Evolutionary conservation across 2,797 vertebrate species (phyloP), one percentile per base, ranked within the genome.

Genomic region (Coregonus suidteri): DNA sequence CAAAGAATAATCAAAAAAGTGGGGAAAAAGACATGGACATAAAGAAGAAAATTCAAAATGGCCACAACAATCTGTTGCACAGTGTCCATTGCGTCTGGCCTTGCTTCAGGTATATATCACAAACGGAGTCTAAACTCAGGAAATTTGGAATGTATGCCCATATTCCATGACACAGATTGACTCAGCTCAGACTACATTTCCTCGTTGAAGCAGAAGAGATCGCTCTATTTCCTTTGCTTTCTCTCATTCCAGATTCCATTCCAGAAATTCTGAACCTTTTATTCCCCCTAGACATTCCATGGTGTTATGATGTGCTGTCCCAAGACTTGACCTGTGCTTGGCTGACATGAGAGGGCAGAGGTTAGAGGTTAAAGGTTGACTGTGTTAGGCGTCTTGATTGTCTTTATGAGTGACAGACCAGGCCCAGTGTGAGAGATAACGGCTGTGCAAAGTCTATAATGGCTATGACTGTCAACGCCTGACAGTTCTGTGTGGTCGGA

Each of bases 101-200:
- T 93, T 82, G 93, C 95, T 97, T 97, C 96, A 97, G 96, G 96
- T 97, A 96, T 95, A 95, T 95, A 25, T 25, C 59, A 25, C 94
- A 94, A 93, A 95, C 88, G 94, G 96, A 95, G 95, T 96, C 92
- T 95, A 94, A 96, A 95, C 97, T 99, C 97, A 97, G 97, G 97
- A 97, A 96, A 96, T 96, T 93, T 94, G 96, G 95, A 96, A 96
- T 95, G 94, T 95, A 86, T 83, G 95, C 95, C 94, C 94, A 86
- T 82, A 81, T 64, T 64, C 59, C 59, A 64, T 64, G 59, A 64
- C 78, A 62, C 90, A 94, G 89, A 91, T 91, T 64, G 31, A 64
- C 93, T 90, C 91, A 87, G 82, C 92, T 94, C 93, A 91, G 90
- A 47, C 59, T 64, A 20, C n/a, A 64, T 20, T 91, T 93, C 91